Evolutionary conservation across 2,888 invertebrate species (phyloP).

Genomic region (Eulithis testata): DNA sequence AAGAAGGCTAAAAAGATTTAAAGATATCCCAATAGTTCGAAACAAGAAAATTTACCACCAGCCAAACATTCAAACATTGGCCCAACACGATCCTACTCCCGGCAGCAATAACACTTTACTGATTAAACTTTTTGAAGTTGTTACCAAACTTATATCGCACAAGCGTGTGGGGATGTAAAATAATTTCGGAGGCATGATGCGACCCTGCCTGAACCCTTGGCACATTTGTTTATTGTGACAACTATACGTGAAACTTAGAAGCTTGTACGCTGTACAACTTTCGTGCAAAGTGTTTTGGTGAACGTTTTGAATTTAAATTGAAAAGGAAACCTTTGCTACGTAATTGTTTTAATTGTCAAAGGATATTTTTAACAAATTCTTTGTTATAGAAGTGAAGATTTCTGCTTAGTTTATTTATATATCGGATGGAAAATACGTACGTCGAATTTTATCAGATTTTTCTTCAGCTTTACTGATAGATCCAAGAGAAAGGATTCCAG

Average conservation of each 20-base stretch:
- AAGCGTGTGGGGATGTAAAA: slow-evolving; percentile 42
- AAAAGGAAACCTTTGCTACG: slow-evolving; percentile 2
- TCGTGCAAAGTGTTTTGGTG: slow-evolving; percentile 25
- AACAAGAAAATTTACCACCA: neutral
- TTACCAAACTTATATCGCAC: slow-evolving; percentile 43
- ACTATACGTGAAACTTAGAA: slow-evolving; percentile 30
- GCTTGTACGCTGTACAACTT: slow-evolving; percentile 18
- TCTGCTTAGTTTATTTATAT: no score
- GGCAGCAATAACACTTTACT: slow-evolving; percentile 43
- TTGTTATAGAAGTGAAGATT: neutral
- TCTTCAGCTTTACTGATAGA: no score
- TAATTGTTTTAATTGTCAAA: slow-evolving; percentile 2
- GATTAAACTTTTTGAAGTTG: slow-evolving; percentile 53
- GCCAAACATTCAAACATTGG: slow-evolving; percentile 22
- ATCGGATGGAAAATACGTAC: no score
- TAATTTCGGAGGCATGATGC: slow-evolving; percentile 39
- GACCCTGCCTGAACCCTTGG: slow-evolving; percentile 31
- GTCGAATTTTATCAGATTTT: no score
- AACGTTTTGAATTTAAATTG: slow-evolving; percentile 22
- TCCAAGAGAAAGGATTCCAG: no score
- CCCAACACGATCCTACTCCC: slow-evolving; percentile 17
- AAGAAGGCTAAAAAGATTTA: neutral
- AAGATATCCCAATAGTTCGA: slow-evolving; percentile 7
- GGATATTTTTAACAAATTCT: neutral
- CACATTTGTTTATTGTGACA: slow-evolving; percentile 39